Evolutionary conservation across 2,113 vertebrate species (phyloP), one percentile per base, ranked within the genome.

Genomic region (Rhynchopsitta pachyrhyncha): DNA sequence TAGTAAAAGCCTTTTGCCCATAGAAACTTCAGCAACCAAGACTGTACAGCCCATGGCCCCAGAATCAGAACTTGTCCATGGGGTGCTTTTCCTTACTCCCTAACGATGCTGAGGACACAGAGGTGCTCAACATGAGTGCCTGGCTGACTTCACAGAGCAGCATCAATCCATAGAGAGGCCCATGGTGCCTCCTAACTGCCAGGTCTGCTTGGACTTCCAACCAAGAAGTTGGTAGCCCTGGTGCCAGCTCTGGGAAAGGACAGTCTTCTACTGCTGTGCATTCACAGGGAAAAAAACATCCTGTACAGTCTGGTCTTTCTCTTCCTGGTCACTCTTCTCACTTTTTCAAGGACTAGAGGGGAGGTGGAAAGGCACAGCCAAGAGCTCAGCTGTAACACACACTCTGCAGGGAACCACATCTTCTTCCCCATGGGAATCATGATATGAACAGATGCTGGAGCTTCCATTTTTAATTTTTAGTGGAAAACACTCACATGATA

Each of bases 131-230:
- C 29, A 15, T 1, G 0, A 35, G 7, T 24, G 37, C 60, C 29
- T 53, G 55, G 37, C 17, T 49, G 39, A 55, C 24, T 82, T 59
- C 59, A 41, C 0, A 31, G 15, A 35, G 64, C 25, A 37, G 13
- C 17, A 67, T 17, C 57, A 76, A 29, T 2, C 9, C 55, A 59
- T 5, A 59, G 9, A 1, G 31, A 14, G 0, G 1, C 47, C 29
- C 62, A n/a, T 4, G 44, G 18, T 53, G 71, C 44, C 37, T 82
- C 42, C 60, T 42, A 52, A 78, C 19, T 13, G 37, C 31, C 39
- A 70, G 18, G 28, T 49, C 71, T 55, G 27, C 39, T 59, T 33
- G 31, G n/a, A 14, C 31, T 52, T 79, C 27, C 67, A 74, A 20
- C 12, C 42, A 33, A 59, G 52, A 68, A 68, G 14, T 12, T 39